phyloP scores from a whole-genome alignment of 1,140 invertebrate genomes.

The Papilio polyxenes region DNA sequence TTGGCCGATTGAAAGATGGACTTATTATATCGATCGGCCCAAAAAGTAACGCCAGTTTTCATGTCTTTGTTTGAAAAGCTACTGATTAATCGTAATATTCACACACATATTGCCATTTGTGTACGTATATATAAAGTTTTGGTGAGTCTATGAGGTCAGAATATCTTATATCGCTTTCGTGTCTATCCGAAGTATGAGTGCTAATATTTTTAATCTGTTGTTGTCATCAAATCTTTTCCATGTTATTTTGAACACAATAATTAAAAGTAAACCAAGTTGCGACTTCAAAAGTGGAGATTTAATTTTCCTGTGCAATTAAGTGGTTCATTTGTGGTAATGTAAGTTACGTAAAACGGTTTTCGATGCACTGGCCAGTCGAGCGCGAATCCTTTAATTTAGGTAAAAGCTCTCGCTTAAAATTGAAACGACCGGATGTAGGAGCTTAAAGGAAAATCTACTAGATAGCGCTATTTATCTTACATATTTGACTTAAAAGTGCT shows the following conservation, averaged over 20 bases:
- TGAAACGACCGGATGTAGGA: constrained; percentile 47
- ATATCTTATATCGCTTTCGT: no score
- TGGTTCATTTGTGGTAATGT: constrained; percentile 66
- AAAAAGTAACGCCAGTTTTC: no score
- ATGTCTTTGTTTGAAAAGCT: no score
- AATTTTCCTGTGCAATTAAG: constrained; percentile 60
- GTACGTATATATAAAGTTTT: no score
- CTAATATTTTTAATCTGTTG: background rate
- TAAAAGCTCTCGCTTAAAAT: constrained; percentile 52
- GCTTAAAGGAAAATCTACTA: constrained; percentile 48
- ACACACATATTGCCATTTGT: no score
- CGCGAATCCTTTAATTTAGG: constrained; percentile 59
- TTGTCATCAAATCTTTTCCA: background rate
- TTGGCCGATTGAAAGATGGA: no score
- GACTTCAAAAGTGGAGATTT: background rate
- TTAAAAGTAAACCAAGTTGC: background rate
- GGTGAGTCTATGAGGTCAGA: no score
- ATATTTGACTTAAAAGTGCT: background rate
- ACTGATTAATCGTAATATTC: no score
- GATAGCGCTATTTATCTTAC: constrained; percentile 22
- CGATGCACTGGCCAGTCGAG: constrained; percentile 67
- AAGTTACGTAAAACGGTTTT: constrained; percentile 70
- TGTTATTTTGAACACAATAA: background rate
- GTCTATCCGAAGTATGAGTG: background rate
- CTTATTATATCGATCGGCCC: no score